A percentile compares a stretch with the other conserved stretches of the same genome.
phyloP scores from a whole-genome alignment of 2,888 invertebrate genomes.

The Acleris laterana region DNA sequence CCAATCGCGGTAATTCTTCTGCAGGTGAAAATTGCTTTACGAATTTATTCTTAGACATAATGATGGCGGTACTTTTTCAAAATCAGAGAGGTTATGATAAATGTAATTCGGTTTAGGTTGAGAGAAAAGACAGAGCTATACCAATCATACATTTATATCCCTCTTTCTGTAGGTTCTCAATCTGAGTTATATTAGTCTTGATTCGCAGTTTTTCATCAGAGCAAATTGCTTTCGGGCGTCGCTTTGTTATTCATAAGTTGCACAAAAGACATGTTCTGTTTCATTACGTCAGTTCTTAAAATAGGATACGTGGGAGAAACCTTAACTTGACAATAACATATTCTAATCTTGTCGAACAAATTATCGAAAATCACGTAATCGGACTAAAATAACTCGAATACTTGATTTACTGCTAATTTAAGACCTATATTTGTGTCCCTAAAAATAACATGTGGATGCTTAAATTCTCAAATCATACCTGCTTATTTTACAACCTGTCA shows the following conservation, averaged over 20 bases:
- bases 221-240: constrained; percentile 22
- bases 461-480: not conserved
- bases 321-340: not conserved
- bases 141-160: too few species aligned
- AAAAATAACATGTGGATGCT: not conserved
- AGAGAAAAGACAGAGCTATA: too few species aligned
- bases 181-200: too few species aligned
- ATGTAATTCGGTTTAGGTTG: not conserved
- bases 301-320: constrained; percentile 13
- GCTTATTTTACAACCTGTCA: constrained; percentile 16
- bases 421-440: not conserved
- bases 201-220: not conserved
- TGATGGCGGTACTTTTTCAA: constrained; percentile 13
- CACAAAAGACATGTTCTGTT: not conserved
- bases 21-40: constrained; percentile 70
- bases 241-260: constrained; percentile 18
- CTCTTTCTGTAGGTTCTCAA: too few species aligned
- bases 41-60: constrained; percentile 48
- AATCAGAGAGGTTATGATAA: not conserved
- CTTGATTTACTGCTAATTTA: too few species aligned
- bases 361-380: not conserved
- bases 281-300: constrained; percentile 16
- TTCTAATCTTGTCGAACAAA: not conserved
- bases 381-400: too few species aligned
- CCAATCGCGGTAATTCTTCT: constrained; percentile 60